Base-by-base conservation (phyloP, 2,797 vertebrate genomes). In the Urosaurus nigricauda region DNA sequence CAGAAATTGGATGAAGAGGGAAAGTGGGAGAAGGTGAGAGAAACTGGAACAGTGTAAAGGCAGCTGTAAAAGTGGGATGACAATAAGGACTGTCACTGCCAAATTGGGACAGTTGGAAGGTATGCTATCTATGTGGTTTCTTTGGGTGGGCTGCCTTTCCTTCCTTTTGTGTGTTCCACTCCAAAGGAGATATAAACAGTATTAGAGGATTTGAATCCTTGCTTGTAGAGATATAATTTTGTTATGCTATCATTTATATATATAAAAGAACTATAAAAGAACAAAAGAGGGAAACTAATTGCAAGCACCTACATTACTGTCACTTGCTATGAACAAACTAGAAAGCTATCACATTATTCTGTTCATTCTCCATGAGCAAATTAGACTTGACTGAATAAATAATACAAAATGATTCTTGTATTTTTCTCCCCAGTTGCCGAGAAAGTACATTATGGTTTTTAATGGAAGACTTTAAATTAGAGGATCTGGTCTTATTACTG, bases 401-500 rank as follows among this genome's bases (percentile, higher is more conserved):
- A 85, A 73, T 79, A 73, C 21, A 80, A 73, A 58, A 3, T 35
- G 60, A 63, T 29, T 79, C 74, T 73, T 84, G 26, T n/a, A 6
- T 68, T 89, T 86, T 63, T 56, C 26, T 65, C 17, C 60, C 83
- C 83, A 70, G 9, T 51, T 88, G 24, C 35, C 70, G 5, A 63
- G 81, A 37, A 88, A 58, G 79, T 83, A 80, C 9, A 5, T 80
- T 86, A 58, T 51, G 78, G 53, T 37, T 71, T 87, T 87, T 40
- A 84, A 71, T 14, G 8, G 75, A 90, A 85, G 79, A 8, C 14
- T 92, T 78, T 65, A 35, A 84, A 78, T 74, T 87, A 85, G 0
- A 91, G 43, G 5, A 86, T 21, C 32, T 74, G 60, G 29, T 11
- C 77, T 87, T n/a, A 89, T 90, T 87, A 68, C 16, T 86, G 40